Base-by-base conservation (phyloP, 2,797 vertebrate genomes). In the Microcaecilia unicolor region DNA sequence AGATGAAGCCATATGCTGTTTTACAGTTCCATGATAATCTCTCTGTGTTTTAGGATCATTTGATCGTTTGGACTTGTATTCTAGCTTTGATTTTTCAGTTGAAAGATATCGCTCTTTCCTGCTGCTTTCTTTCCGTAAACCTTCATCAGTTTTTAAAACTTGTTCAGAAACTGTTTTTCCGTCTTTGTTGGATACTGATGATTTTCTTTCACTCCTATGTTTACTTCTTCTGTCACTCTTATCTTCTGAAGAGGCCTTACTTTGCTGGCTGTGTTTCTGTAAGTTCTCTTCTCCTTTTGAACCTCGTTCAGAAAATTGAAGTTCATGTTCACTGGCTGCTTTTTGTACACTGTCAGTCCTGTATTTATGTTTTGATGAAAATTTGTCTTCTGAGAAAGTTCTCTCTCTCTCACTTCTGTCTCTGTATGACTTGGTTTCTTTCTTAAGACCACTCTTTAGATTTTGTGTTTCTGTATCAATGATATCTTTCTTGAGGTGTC, bases 191-290 rank as follows among this genome's bases (percentile, higher is more conserved):
- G 67, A 63, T 31, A 67, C 49, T 0, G 72, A 64, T 15, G 63
- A 31, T 64, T 88, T 97, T 63, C 82, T 82, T 30, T 98, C 95
- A 36, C 51, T 79, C 72, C 86, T 87, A 23, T 84, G 69, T 58
- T 91, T 98, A 9, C 42, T 70, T 59, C 88, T 98, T 44, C 81
- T 86, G 54, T 95, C 92, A 6, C 56, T 44, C 72, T 84, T 92
- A 13, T 97, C 93, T 37, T 97, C 94, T 16, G 67, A 61, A 16
- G 19, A 65, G 49, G 25, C 38, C 40, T 78, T 87, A 15, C 47
- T 61, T 7, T 49, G 64, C 8, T 76, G 66, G 26, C 54, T 72
- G 4, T 85, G 84, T 50, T 82, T 92, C 31, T 81, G 85, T 38
- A 47, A 53, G 23, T 34, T 41, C 23, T 89, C 84, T 1, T 84